Conservation (phyloP, 2,797 vertebrate species). For the Halcyon chelicuti region DNA sequence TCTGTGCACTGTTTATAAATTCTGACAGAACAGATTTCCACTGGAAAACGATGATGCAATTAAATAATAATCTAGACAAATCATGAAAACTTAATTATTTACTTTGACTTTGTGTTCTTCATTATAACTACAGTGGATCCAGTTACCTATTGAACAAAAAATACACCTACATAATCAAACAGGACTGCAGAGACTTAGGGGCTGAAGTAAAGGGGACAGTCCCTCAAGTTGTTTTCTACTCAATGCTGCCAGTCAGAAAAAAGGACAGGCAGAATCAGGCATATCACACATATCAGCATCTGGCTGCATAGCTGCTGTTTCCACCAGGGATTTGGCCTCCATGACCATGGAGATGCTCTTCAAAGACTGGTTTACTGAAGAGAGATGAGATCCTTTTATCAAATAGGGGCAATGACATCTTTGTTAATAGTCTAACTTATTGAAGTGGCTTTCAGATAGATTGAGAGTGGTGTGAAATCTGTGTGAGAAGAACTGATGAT, state of each 20-base stretch:
- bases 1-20: background rate
- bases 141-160: background rate
- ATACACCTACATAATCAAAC: background rate
- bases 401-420: background rate
- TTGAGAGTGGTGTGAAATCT: background rate
- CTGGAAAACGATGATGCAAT: background rate
- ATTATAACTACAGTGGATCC: background rate
- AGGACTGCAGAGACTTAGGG: background rate
- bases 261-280: background rate
- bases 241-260: background rate
- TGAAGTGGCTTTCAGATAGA: background rate
- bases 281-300: background rate
- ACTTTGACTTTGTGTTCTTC: fast-evolving
- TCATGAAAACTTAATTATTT: background rate
- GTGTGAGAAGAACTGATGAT: background rate
- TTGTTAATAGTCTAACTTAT: background rate
- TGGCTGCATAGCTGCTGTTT: background rate
- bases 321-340: background rate
- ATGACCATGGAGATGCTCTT: background rate
- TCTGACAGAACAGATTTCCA: background rate
- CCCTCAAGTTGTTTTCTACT: background rate
- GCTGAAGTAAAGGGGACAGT: background rate
- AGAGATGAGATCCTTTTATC: background rate
- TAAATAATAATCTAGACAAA: background rate
- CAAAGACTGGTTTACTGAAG: background rate